Conservation (phyloP, 1,140 invertebrate species). For the Drosophila kohkoa region DNA sequence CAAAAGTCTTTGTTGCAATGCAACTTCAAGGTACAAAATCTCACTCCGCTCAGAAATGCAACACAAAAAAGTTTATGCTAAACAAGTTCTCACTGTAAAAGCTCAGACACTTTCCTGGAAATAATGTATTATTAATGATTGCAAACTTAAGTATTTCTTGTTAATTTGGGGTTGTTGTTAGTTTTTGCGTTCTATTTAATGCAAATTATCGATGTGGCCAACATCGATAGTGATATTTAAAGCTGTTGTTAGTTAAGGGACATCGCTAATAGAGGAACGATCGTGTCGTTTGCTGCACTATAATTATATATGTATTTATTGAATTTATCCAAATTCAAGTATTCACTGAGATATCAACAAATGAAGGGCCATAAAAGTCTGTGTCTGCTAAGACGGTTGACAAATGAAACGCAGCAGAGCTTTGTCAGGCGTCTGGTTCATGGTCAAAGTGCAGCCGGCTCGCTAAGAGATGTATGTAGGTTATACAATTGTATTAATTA, state of each 20-base stretch:
- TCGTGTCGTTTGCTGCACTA: neutral
- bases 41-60: too few species aligned
- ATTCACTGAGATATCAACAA: neutral
- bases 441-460: slow-evolving; percentile 29
- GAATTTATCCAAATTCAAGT: neutral
- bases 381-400: slow-evolving; percentile 31
- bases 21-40: too few species aligned
- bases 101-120: too few species aligned
- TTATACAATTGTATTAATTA: neutral
- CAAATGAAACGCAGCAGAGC: slow-evolving; percentile 3
- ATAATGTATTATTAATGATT: too few species aligned
- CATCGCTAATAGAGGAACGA: neutral
- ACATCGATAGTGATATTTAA: neutral
- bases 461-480: slow-evolving; percentile 61
- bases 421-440: slow-evolving; percentile 18
- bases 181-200: too few species aligned
- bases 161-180: too few species aligned
- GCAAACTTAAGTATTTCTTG: too few species aligned
- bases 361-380: slow-evolving; percentile 46
- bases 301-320: too few species aligned
- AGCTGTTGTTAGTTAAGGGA: neutral
- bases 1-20: too few species aligned
- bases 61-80: too few species aligned
- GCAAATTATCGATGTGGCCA: neutral
- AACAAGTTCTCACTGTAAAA: too few species aligned